Evolutionary conservation across 1,140 invertebrate genomes (phyloP).

Genomic region (Ceratina calcarata): DNA sequence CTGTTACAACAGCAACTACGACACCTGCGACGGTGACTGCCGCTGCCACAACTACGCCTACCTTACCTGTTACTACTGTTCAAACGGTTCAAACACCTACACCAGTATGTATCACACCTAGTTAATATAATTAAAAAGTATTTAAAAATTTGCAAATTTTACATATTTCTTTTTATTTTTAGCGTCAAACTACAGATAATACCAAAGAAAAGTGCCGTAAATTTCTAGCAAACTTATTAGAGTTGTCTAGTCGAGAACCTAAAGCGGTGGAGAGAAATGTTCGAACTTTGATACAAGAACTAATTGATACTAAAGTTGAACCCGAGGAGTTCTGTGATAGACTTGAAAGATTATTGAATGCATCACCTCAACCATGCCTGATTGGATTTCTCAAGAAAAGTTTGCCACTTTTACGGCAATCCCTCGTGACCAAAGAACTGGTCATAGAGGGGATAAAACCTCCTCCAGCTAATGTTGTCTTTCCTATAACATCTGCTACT

Average conservation of each 20-base stretch:
- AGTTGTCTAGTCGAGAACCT: constrained; percentile 96
- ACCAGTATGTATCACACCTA: constrained; percentile 65
- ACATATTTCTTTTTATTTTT: constrained; percentile 54
- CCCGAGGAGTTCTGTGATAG: constrained; percentile 98
- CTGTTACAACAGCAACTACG: constrained; percentile 70
- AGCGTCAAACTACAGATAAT: constrained; percentile 85
- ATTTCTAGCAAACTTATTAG: constrained; percentile 97
- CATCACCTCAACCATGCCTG: constrained; percentile 97
- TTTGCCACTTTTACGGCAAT: constrained; percentile 94
- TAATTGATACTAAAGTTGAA: constrained; percentile 97
- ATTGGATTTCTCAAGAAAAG: constrained; percentile 99
- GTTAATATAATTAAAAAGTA: not conserved
- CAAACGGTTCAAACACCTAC: constrained; percentile 71
- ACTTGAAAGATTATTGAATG: constrained; percentile 96
- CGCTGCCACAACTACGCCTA: constrained; percentile 64
- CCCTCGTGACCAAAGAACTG: constrained; percentile 93
- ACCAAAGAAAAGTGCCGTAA: constrained; percentile 99
- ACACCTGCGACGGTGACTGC: constrained; percentile 70
- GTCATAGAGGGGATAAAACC: constrained; percentile 97
- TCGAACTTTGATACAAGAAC: constrained; percentile 95
- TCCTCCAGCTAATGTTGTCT: constrained; percentile 86
- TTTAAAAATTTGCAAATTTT: not conserved
- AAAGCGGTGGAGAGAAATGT: constrained; percentile 96
- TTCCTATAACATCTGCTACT: constrained; percentile 79
- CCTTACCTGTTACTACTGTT: constrained; percentile 59